Percentiles rank a stretch among this genome's conserved stretches.
These are phyloP conservation scores for Pagrus major DNA, from an alignment of 2,113 vertebrate species.

Conservation along the genomic window DNA sequence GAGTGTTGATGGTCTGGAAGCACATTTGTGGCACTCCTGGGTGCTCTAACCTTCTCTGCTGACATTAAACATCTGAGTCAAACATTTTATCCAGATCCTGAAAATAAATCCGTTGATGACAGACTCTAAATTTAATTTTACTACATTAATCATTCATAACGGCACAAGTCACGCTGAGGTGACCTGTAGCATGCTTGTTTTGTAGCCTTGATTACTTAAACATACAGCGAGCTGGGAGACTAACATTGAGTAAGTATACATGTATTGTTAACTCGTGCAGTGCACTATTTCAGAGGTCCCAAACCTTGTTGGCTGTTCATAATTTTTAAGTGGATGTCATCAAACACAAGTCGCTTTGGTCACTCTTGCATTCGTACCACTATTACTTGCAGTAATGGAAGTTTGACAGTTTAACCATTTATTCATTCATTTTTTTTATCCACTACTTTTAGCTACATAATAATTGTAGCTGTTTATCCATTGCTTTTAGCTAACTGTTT, in stretches of 20 bases:
- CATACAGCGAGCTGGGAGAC: slow-evolving; percentile 9
- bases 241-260: neutral
- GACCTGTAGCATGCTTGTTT: neutral
- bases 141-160: slow-evolving; percentile 21
- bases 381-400: neutral
- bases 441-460: neutral
- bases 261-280: neutral
- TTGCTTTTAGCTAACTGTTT: neutral
- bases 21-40: slow-evolving; percentile 60
- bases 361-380: neutral
- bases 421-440: too few relatives aligned
- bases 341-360: neutral
- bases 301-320: neutral
- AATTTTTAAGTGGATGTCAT: neutral
- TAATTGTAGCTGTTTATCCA: neutral
- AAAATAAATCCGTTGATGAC: slow-evolving; percentile 44
- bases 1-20: slow-evolving; percentile 45
- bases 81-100: slow-evolving; percentile 36
- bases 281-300: neutral
- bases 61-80: slow-evolving; percentile 11
- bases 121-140: slow-evolving; percentile 25
- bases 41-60: slow-evolving; percentile 41
- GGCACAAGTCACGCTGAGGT: neutral
- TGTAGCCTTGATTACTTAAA: slow-evolving; percentile 38
- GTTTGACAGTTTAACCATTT: neutral